Percentiles rank a stretch among this genome's conserved stretches.
Evolutionary conservation across 2,797 vertebrate genomes (phyloP).

Genomic region (Macrochelys suwanniensis): DNA sequence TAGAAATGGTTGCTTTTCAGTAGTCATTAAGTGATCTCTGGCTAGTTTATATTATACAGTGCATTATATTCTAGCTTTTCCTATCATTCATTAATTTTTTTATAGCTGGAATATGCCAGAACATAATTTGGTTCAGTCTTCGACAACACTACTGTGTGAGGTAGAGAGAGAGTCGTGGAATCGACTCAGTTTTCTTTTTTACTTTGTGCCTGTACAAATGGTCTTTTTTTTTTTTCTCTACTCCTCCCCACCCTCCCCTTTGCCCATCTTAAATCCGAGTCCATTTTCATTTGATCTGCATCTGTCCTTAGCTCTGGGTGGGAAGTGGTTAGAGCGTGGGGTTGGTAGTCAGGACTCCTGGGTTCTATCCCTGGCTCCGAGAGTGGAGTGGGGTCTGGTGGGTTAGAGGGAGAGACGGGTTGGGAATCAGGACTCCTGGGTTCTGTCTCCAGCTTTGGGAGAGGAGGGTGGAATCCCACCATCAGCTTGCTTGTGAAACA

Average conservation of each 20-base stretch:
- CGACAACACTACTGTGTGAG: background rate
- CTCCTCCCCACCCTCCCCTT: background rate
- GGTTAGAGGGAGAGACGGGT: background rate
- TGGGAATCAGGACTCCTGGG: background rate
- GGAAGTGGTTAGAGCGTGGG: background rate
- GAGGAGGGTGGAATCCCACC: background rate
- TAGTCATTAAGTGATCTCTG: background rate
- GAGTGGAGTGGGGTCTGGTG: background rate
- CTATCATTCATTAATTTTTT: background rate
- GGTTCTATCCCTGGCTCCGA: background rate
- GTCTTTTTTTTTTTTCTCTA: too few relatives aligned
- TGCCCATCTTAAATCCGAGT: background rate
- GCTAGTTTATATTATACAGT: background rate
- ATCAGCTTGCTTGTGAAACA: background rate
- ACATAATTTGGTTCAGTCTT: background rate
- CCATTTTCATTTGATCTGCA: background rate
- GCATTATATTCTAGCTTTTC: background rate
- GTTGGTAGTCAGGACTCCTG: background rate
- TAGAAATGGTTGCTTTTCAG: background rate
- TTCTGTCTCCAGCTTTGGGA: background rate
- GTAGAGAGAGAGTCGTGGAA: fast-evolving
- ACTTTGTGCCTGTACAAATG: background rate
- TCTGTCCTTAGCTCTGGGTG: background rate
- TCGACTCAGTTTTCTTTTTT: background rate
- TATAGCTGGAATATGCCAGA: background rate